Evolutionary conservation across 2,113 vertebrate genomes (phyloP).

Genomic region (Prolemur simus): DNA sequence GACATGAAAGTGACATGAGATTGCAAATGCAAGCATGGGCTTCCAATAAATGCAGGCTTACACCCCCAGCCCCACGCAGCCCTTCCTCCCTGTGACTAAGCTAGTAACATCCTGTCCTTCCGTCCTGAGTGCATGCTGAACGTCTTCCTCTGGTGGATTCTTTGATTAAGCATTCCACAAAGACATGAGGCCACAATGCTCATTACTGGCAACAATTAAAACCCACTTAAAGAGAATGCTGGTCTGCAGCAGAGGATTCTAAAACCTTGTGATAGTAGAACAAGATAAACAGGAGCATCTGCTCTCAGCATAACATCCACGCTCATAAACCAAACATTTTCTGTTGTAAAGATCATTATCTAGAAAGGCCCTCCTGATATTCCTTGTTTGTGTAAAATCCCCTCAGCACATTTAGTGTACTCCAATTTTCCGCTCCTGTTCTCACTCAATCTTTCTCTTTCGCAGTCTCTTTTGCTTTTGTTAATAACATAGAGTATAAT

Average conservation of each 20-base stretch:
- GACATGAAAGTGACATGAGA: neutral
- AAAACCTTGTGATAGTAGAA: neutral
- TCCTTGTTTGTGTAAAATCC: neutral
- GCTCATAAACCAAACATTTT: neutral
- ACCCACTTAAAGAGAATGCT: neutral
- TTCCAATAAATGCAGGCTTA: neutral
- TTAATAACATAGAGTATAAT: neutral
- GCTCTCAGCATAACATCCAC: neutral
- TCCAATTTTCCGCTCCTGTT: neutral
- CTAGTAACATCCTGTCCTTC: fast-evolving
- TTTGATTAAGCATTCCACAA: neutral
- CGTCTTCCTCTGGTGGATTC: neutral
- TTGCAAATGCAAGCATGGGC: neutral
- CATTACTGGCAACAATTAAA: neutral
- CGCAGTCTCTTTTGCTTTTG: neutral
- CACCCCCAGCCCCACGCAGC: fast-evolving
- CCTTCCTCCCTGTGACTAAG: neutral
- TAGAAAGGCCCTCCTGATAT: neutral
- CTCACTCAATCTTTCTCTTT: neutral
- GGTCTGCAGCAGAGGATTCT: neutral
- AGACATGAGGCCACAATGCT: neutral
- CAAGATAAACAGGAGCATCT: constrained; percentile 46
- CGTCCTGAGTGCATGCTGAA: neutral
- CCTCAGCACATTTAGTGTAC: neutral
- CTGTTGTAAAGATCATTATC: neutral